Percentiles rank a stretch among this genome's conserved stretches.
Evolutionary conservation across 2,888 invertebrate species (phyloP).

Genomic region (Tipula vernalis): DNA sequence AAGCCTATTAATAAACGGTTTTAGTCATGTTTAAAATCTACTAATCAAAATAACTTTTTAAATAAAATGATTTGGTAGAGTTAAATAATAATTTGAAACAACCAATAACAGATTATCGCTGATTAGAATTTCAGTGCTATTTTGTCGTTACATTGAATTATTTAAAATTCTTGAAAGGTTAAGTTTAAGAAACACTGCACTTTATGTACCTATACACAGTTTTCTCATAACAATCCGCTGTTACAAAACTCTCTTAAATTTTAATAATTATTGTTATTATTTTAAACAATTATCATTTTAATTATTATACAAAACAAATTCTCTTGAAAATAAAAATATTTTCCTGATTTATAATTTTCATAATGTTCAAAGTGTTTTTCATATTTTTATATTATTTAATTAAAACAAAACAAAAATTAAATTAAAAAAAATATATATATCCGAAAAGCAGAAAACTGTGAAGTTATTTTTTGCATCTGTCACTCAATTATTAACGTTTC

Average conservation of each 20-base stretch:
- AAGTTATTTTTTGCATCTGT: conserved; percentile 4
- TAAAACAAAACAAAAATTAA: not conserved
- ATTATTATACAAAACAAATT: not conserved
- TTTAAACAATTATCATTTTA: not conserved
- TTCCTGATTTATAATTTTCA: not conserved
- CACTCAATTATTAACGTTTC: not conserved
- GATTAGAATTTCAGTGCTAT: no score
- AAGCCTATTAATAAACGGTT: no score
- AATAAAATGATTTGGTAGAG: no score
- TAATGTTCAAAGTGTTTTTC: not conserved
- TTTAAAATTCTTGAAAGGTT: no score
- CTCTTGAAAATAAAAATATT: not conserved
- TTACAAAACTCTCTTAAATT: not conserved
- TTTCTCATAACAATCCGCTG: not conserved
- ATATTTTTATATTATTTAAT: not conserved
- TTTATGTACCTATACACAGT: not conserved
- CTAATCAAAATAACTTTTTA: no score
- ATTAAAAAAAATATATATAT: not conserved
- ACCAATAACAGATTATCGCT: no score
- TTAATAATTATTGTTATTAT: not conserved
- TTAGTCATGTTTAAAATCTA: no score
- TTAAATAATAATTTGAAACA: no score
- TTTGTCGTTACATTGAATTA: no score
- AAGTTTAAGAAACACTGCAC: not conserved
- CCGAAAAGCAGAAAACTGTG: not conserved